Conservation (phyloP, 2,797 vertebrate species). For the Xenops minutus region DNA sequence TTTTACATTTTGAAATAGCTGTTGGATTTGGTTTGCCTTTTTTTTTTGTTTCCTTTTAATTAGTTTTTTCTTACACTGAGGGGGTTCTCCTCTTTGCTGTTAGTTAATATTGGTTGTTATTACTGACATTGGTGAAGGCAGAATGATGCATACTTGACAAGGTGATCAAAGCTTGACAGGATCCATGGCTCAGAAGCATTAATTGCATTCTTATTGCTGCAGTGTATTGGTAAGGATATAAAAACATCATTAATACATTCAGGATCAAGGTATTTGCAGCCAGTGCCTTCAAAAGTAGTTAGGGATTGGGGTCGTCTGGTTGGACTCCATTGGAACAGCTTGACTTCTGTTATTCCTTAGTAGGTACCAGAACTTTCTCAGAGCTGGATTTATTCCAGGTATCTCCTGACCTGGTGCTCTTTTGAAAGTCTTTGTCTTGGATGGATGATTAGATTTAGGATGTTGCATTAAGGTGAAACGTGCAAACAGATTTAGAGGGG, state of each 20-base stretch:
- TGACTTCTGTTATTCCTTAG: conserved; percentile 8
- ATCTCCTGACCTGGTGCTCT: conserved; percentile 26
- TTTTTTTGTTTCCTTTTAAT: background rate
- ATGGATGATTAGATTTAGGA: conserved; percentile 55
- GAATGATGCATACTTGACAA: background rate
- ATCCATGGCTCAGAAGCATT: background rate
- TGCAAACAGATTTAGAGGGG: conserved; percentile 35
- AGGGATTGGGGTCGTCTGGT: background rate
- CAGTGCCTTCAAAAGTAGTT: background rate
- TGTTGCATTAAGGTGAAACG: conserved; percentile 45
- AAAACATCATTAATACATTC: background rate
- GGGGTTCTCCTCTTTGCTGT: background rate
- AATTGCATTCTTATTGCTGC: background rate
- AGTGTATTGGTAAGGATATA: background rate
- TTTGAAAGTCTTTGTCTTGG: conserved; percentile 41
- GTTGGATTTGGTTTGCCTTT: background rate
- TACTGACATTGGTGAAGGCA: background rate
- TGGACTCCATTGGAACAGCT: background rate
- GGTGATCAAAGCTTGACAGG: background rate
- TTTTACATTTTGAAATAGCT: background rate
- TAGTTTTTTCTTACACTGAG: background rate
- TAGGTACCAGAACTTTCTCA: conserved; percentile 15
- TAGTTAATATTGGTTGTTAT: background rate
- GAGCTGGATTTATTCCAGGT: background rate
- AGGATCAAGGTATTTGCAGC: background rate